Evolutionary conservation across 2,113 vertebrate genomes (phyloP), one percentile per base, ranked within the genome.

Genomic region (Callaeas wilsoni): DNA sequence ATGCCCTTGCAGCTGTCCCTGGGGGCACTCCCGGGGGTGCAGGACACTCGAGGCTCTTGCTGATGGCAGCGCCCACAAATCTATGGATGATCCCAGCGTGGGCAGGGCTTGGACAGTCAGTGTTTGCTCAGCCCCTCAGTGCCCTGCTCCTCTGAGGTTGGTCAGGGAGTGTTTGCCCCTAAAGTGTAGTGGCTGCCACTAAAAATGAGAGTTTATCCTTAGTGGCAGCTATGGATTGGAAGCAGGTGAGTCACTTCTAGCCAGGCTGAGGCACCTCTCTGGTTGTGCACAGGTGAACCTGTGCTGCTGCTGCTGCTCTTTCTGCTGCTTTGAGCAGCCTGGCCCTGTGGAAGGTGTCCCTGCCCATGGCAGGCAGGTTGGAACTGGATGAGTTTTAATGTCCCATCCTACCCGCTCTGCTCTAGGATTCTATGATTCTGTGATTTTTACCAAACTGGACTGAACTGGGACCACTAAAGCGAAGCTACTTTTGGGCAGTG

Each of bases 1-100:
- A 1, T 56, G 83, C 11, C 17, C 52, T 37, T 17, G 42, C 33
- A 42, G 52, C 16, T 3, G 11, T 20, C 3, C 26, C 64, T n/a
- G 21, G 22, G 74, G 62, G 4, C 35, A 17, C 23, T 1, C 22
- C 65, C 25, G 9, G 30, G 77, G 39, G 3, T 26, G 50, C n/a
- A 69, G 73, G 39, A 18, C 2, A 2, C 37, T 33, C 7, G 1
- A 0, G 7, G 42, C 52, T 67, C 41, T 27, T 44, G 26, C 57
- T 64, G 80, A 19, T 7, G 4, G 30, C 46, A 27, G 19, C 30
- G 16, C 49, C 70, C 60, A 30, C 35, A 56, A 25, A 30, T 18
- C 22, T 10, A 0, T 7, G 39, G 16, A 6, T 13, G 35, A 42
- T 16, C 33, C 53, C 41, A 5, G 30, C 0, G 4, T 0, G 5